These are phyloP conservation scores for Meloidogyne floridensis DNA, from an alignment of 1,140 invertebrate species.

Conservation along the genomic window DNA sequence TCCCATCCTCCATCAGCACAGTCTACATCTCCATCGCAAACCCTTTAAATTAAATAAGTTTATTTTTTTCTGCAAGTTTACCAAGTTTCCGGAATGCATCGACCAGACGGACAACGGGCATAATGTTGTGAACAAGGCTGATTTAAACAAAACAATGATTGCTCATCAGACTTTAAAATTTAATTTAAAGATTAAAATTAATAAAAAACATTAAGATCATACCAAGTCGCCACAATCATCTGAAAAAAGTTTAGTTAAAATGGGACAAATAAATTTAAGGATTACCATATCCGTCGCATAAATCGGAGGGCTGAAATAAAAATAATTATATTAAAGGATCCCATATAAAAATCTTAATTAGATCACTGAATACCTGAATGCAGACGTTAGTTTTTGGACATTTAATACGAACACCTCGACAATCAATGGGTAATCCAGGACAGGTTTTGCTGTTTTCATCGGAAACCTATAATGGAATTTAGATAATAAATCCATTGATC, in stretches of 20 bases:
- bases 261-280: constrained; percentile 9
- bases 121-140: constrained; percentile 60
- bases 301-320: constrained; percentile 48
- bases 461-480: constrained; percentile 42
- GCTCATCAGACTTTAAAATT: constrained; percentile 55
- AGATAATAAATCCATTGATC: neutral
- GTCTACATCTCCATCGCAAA: constrained; percentile 66
- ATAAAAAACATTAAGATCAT: neutral
- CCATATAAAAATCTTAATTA: neutral
- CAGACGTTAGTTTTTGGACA: constrained; percentile 65
- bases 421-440: constrained; percentile 65
- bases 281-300: constrained; percentile 60
- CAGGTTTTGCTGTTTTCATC: constrained; percentile 59
- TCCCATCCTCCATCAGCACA: constrained; percentile 68
- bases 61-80: neutral
- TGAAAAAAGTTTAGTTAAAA: neutral
- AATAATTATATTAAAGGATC: too few relatives aligned
- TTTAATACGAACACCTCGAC: constrained; percentile 59
- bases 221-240: constrained; percentile 45
- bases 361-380: constrained; percentile 43
- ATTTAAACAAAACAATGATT: constrained; percentile 63
- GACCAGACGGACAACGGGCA: constrained; percentile 62
- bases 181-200: neutral
- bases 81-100: constrained; percentile 66
- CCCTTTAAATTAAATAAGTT: neutral